Base-by-base conservation (phyloP, 37 sponge, comb jelly and placozoan genomes). In the Mnemiopsis leidyi region DNA sequence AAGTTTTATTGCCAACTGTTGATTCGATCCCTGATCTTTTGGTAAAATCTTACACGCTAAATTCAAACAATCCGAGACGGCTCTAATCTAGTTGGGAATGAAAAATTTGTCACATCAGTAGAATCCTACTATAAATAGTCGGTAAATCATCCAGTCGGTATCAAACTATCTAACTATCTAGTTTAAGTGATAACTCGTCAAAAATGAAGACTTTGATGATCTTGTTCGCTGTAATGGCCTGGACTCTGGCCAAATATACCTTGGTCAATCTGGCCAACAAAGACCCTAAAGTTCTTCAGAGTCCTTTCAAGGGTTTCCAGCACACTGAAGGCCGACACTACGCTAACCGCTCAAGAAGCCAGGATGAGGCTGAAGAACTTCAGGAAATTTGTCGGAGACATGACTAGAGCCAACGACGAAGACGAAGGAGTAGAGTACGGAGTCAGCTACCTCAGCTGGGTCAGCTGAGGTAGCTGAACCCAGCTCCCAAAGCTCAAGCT, bases 351-450 rank as follows among this genome's bases (percentile, higher is more conserved):
- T 71, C n/a, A 5, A 29, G 75, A 71, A 25, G 75, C 75, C 20
- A n/a, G 75, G 20, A 5, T 71, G 75, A 71, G 75, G 75, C 75
- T 71, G 21, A 71, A 71, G 75, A 71, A 71, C 75, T 71, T 71
- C 75, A n/a, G 75, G 30, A 28, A 28, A 25, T 71, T 71, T 28
- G 75, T 71, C n/a, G 30, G 30, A 13, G 3, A 71, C n/a, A 71
- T 71, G 75, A 25, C 75, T 71, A 25, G 20, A 71, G 75, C 75
- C 75, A 71, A 71, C 75, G 30, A 71, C n/a, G 75, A 71, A 28
- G 21, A 5, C 30, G 25, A n/a, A 3, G 75, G 30, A 29, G 75
- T 71, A 23, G 75, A 71, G 21, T 71, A 71, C n/a, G 75, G 75
- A 71, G 75, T 71, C 20, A 71, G n/a, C 75, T 71, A 23, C 75